phyloP scores from a whole-genome alignment of 2,888 invertebrate species.

The Bombyx huttoni region DNA sequence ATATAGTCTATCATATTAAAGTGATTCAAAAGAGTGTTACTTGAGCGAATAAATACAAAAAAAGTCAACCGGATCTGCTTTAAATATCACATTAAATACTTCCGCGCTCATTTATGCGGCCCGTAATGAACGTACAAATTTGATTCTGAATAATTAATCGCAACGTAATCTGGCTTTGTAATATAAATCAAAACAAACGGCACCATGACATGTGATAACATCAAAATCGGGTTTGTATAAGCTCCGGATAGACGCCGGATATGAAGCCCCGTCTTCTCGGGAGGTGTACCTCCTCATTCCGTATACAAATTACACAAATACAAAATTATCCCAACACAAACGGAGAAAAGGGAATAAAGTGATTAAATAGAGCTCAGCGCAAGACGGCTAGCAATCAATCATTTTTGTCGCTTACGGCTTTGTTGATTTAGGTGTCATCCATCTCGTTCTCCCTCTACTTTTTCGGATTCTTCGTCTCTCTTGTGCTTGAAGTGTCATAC shows the following conservation, averaged over 20 bases:
- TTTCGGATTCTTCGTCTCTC: constrained; percentile 34
- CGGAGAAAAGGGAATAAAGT: constrained; percentile 74
- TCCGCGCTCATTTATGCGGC: background rate
- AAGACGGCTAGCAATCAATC: constrained; percentile 73
- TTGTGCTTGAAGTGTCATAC: constrained; percentile 68
- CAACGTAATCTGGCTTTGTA: constrained; percentile 27
- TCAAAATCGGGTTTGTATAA: constrained; percentile 41
- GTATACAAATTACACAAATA: constrained; percentile 71
- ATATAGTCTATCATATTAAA: too few species aligned
- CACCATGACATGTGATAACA: constrained; percentile 49
- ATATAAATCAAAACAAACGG: constrained; percentile 34
- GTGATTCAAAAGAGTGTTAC: too few species aligned
- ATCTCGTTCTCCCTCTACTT: constrained; percentile 35
- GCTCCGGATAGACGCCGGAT: constrained; percentile 49
- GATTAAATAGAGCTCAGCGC: constrained; percentile 74
- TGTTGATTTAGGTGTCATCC: constrained; percentile 40
- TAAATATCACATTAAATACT: background rate
- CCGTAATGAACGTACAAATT: background rate
- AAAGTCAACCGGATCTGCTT: background rate
- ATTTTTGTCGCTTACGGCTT: constrained; percentile 68
- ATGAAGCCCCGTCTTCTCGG: constrained; percentile 48
- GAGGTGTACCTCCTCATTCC: constrained; percentile 59
- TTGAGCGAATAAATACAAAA: background rate
- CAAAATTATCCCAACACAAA: constrained; percentile 71
- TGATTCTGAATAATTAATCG: constrained; percentile 16